Conservation (phyloP, 2,113 vertebrate genomes). For the Narcine bancroftii region DNA sequence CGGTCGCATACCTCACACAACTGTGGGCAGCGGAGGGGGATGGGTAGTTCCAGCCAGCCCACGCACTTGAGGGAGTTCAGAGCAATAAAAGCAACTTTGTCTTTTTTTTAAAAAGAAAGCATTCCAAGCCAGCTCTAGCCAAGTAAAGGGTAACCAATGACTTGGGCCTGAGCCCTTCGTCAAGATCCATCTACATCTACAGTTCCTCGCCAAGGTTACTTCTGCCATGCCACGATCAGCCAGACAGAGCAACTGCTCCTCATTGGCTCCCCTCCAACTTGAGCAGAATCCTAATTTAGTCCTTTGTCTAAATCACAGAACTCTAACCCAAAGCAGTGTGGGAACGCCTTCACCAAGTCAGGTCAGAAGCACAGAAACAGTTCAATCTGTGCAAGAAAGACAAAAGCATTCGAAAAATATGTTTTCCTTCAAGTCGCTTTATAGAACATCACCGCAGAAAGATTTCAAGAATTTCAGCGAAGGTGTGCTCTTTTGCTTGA, state of each 20-base stretch:
- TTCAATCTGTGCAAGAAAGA: background rate
- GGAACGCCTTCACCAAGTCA: background rate
- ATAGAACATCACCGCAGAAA: background rate
- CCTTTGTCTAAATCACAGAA: too few species aligned
- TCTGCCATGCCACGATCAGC: too few species aligned
- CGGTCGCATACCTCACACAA: conserved; percentile 7
- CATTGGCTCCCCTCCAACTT: too few species aligned
- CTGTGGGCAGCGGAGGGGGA: conserved; percentile 24
- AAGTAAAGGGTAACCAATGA: too few species aligned
- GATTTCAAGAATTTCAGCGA: background rate
- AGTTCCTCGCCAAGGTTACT: too few species aligned
- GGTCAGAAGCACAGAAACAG: background rate
- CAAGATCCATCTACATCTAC: too few species aligned
- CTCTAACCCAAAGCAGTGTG: too few species aligned
- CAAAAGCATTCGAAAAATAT: conserved; percentile 5
- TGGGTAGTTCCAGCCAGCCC: conserved; percentile 22
- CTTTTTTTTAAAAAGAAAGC: background rate
- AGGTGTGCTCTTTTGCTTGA: background rate
- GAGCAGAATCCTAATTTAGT: too few species aligned
- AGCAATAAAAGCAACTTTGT: conserved; percentile 24
- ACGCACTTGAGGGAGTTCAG: conserved; percentile 18
- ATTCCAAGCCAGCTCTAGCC: background rate
- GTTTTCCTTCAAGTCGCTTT: background rate
- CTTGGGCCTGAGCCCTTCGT: too few species aligned
- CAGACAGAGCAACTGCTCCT: too few species aligned